These are phyloP conservation scores for Xerus rutilus DNA, from an alignment of 2,797 vertebrate genomes.

Conservation along the genomic window DNA sequence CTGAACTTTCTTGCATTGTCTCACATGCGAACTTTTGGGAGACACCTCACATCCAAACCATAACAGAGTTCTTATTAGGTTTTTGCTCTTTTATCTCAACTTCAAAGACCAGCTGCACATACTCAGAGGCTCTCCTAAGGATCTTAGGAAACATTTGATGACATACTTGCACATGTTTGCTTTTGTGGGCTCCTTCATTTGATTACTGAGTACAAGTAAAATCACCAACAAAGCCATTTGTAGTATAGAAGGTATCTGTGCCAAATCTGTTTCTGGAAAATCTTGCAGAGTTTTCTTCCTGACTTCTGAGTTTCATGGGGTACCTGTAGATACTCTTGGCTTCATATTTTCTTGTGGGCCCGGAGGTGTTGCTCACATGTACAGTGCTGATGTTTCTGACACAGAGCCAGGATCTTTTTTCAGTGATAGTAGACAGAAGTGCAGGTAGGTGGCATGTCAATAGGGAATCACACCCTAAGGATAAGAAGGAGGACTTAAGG, in stretches of 20 bases:
- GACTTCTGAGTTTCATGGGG: background rate
- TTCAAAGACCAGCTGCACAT: background rate
- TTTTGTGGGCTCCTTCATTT: background rate
- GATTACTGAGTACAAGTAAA: background rate
- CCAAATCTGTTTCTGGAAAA: background rate
- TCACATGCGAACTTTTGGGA: no score
- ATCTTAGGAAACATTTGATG: slow-evolving; percentile 7
- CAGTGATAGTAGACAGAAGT: background rate
- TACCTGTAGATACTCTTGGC: background rate
- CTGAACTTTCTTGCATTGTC: no score
- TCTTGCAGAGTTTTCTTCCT: background rate
- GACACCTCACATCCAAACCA: no score
- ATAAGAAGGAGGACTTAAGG: background rate
- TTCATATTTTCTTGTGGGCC: background rate
- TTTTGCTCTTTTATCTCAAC: background rate
- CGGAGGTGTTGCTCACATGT: background rate
- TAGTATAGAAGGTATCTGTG: background rate
- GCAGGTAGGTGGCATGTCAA: background rate
- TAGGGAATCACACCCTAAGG: background rate
- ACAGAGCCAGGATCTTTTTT: background rate
- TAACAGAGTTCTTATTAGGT: no score
- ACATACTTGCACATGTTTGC: background rate
- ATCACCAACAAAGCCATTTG: background rate
- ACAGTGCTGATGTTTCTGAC: background rate
- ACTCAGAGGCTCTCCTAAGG: background rate